phyloP scores from a whole-genome alignment of 2,113 vertebrate species.

The Neodontobutis hainanensis region DNA sequence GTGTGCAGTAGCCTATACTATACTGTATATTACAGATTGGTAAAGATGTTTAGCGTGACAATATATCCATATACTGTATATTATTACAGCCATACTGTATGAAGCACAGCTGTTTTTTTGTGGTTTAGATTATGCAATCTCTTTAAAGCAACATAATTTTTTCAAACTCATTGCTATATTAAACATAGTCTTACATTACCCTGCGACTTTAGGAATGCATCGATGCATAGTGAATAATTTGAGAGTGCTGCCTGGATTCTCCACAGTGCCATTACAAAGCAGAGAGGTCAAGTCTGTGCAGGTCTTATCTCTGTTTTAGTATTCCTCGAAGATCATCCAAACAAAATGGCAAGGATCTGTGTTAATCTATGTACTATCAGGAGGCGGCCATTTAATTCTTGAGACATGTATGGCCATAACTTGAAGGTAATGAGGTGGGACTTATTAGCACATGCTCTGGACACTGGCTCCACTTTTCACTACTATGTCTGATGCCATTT shows the following conservation, averaged over 20 bases:
- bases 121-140: neutral
- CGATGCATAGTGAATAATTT: neutral
- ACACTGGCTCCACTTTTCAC: conserved; percentile 46
- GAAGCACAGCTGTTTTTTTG: no score
- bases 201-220: no score
- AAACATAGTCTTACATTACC: neutral
- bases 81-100: no score
- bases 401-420: conserved; percentile 74
- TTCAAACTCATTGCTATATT: neutral
- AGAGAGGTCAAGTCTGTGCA: conserved; percentile 42
- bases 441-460: conserved; percentile 70
- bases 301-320: conserved; percentile 55
- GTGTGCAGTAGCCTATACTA: no score
- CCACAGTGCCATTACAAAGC: conserved; percentile 7
- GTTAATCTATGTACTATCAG: conserved; percentile 62
- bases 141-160: neutral
- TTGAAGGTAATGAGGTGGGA: conserved; percentile 73
- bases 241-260: neutral
- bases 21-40: no score
- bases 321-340: conserved; percentile 65
- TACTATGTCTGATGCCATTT: conserved; percentile 24
- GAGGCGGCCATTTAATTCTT: conserved; percentile 53
- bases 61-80: no score
- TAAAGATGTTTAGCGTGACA: no score
- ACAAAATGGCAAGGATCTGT: conserved; percentile 67